Evolutionary conservation across 2,113 vertebrate species (phyloP), one percentile per base, ranked within the genome.

Genomic region (Spea bombifrons): DNA sequence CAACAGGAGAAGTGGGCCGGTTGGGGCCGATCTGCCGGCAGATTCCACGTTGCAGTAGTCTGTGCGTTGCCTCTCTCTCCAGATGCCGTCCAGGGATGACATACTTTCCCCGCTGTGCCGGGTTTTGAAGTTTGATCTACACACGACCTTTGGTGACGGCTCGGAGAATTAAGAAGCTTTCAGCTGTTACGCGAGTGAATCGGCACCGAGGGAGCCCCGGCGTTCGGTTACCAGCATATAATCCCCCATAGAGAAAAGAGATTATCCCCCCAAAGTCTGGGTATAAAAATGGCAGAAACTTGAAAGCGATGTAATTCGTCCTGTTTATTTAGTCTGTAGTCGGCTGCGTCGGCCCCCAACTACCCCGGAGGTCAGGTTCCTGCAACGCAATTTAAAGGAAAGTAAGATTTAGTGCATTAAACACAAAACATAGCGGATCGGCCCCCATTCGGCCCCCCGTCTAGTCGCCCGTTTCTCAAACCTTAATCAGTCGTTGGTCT

Each of bases 281-380:
- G 73, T 79, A 66, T 79, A 55, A 79, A 79, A 73, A 73, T 66
- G 70, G 12, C 70, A 47, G 50, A 73, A 79, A 66, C 61, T 66
- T 73, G 45, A 79, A 79, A 73, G 70, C 57, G 63, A 43, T 55
- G 64, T 73, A 79, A 73, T 46, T 73, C 43, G 70, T 66, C 49
- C 70, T 73, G 77, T 79, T 79, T 79, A 79, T 79, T 79, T 73
- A 79, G 70, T 79, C 75, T 63, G 63, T 12, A 8, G n/a, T n/a
- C 61, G 46, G 47, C 49, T 15, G 69, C 57, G 45, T 73, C 63
- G 16, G 15, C 47, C 30, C 71, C 50, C 70, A 73, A 67, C 70
- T 79, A 66, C 63, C 57, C 70, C 70, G 73, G 77, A 79, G 30
- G 30, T 30, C 30, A 30, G 30, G 30, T 30, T 30, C 30, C 30